phyloP scores from a whole-genome alignment of 2,113 vertebrate genomes.

The Grammomys dolichurus region DNA sequence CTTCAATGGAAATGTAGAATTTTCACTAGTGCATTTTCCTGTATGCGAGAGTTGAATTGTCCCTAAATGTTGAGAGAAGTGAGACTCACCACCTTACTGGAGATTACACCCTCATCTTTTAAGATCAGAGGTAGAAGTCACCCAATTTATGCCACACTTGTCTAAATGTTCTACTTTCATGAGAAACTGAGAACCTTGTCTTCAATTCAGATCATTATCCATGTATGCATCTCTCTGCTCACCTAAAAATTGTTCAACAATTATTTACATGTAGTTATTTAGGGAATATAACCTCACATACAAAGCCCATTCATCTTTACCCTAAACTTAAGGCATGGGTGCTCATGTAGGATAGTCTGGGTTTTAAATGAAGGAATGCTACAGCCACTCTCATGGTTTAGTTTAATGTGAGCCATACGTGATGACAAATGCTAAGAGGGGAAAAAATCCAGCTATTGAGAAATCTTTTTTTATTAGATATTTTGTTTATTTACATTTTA shows the following conservation, averaged over 20 bases:
- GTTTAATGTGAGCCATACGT: background rate
- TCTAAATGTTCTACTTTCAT: background rate
- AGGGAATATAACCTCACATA: background rate
- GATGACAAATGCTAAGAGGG: background rate
- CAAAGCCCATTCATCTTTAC: background rate
- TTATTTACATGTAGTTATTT: background rate
- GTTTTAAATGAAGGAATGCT: background rate
- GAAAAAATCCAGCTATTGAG: background rate
- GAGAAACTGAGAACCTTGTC: background rate
- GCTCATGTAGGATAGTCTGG: background rate
- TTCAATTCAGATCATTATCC: background rate
- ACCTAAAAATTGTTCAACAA: background rate
- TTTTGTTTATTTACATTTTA: too few relatives aligned
- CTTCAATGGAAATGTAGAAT: background rate
- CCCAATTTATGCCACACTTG: background rate
- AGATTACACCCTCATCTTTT: background rate
- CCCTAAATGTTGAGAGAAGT: background rate
- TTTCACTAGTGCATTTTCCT: background rate
- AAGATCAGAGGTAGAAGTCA: background rate
- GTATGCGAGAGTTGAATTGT: background rate
- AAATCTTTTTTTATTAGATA: background rate
- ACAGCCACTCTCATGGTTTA: background rate
- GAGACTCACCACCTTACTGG: rapidly evolving
- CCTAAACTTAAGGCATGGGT: background rate
- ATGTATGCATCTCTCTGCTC: background rate